Base-by-base conservation (phyloP, 2,113 vertebrate species). In the Piprites chloris region DNA sequence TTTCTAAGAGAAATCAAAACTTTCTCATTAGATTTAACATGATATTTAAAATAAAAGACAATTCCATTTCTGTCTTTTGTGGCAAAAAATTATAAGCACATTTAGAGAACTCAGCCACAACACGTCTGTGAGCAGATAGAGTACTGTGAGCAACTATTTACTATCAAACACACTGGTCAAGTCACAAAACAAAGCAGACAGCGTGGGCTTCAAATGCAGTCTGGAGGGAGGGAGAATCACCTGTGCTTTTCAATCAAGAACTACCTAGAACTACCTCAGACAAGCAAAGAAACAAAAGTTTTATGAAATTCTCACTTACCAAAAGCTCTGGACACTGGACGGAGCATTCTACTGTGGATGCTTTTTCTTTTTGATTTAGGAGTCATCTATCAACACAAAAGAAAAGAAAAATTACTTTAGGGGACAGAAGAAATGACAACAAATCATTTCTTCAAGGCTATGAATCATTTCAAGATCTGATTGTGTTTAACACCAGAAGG, bases 331-430 rank as follows among this genome's bases (percentile, higher is more conserved):
- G 99, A 99, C 35, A 99, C 99, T 0, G 99, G 99, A 30, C 99
- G 98, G 27, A 99, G 97, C 99, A 99, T 99, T 97, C 99, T 98
- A 96, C 99, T 99, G 85, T 99, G 99, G 96, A 99, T 99, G 93
- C 99, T 99, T 98, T 99, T 99, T 97, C 99, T 98, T 97, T 99
- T 99, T 88, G 99, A 99, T 97, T 99, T 99, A 49, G 99, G 99
- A 79, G 99, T 99, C 99, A 99, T 99, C 99, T 99, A 96, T 72
- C 75, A 95, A 97, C 41, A 66, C 81, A 95, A 97, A 90, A 75
- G 16, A 93, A 84, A 94, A 39, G 6, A 89, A 56, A 94, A 87
- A 65, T 49, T 59, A 94, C 27, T 79, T 87, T 12, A 87, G 37
- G 4, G 3, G 66, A 62, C 46, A 79, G 52, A 85, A 89, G 47